Base-by-base conservation (phyloP, 2,888 invertebrate species). In the Axea sp. region DNA sequence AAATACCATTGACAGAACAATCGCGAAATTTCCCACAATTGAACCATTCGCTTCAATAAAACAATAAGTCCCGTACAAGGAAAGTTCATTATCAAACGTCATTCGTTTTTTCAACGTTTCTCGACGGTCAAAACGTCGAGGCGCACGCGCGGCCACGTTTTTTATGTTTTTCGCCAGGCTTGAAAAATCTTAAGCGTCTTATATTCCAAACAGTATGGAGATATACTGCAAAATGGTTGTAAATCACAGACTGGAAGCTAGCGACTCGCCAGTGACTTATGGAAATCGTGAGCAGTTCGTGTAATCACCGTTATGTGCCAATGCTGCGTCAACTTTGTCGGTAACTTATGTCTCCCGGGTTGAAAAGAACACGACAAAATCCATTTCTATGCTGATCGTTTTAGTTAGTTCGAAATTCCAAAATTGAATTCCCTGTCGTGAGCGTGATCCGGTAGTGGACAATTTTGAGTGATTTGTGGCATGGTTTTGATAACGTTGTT, bases 241-340 rank as follows among this genome's bases (percentile, higher is more conserved):
- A 78, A 78, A 78, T 77, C 78, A 77, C 65, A 33, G 26, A 51
- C 30, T 55, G 65, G 67, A 75, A 75, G 68, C 72, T 60, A 67
- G 69, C 35, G 67, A 73, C 68, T 76, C 62, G 74, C 78, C 68
- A 77, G 80, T 83, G 82, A 83, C 82, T 83, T 81, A 82, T 82
- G 82, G 82, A 82, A 82, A 81, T 81, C 82, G 82, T 82, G 82
- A 82, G 79, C 75, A 79, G 80, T 81, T 82, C 78, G 81, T 78
- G 79, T 79, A 78, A 80, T 81, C 75, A 79, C 81, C 82, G 81
- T 81, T 81, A 81, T 77, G 74, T 73, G 72, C 67, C 77, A 79
- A 77, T 80, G 76, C 77, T 59, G 62, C 72, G 72, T 71, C 76
- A 68, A 73, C 65, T 53, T 43, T 24, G 43, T 30, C 31, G 35